Evolutionary conservation across 2,113 vertebrate species (phyloP).

Genomic region (Nothobranchius furzeri): DNA sequence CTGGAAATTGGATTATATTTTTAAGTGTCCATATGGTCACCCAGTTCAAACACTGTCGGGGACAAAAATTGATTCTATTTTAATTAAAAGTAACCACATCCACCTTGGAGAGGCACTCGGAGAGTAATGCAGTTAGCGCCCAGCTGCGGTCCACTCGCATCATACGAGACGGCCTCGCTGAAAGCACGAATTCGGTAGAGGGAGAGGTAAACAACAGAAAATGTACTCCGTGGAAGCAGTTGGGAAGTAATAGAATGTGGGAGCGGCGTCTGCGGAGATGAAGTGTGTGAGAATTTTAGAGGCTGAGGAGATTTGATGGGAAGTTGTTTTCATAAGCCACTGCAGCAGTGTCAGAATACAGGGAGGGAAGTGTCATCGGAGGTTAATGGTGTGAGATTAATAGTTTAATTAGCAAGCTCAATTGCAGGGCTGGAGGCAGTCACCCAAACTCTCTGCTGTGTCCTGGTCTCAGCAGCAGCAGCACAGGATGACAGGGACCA

Average conservation of each 20-base stretch:
- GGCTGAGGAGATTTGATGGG: conserved; percentile 18
- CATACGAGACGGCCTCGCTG: conserved; percentile 16
- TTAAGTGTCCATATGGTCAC: conserved; percentile 81
- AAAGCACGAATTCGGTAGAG: conserved; percentile 1
- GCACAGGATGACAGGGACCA: conserved; percentile 42
- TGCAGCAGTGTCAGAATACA: conserved; percentile 56
- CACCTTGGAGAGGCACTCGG: conserved; percentile 70
- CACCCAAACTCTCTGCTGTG: conserved; percentile 55
- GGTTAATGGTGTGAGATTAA: conserved; percentile 79
- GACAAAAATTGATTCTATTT: conserved; percentile 79
- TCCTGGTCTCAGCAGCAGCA: conserved; percentile 38
- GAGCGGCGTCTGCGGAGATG: conserved; percentile 12
- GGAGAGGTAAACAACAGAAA: conserved; percentile 25
- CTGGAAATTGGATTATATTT: conserved; percentile 75
- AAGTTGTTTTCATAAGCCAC: conserved; percentile 50
- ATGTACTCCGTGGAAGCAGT: conserved; percentile 1
- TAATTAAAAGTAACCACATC: conserved; percentile 83
- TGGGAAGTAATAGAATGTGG: neutral
- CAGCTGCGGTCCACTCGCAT: conserved; percentile 67
- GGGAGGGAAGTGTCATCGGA: conserved; percentile 54
- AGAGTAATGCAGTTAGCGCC: conserved; percentile 71
- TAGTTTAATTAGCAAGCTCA: conserved; percentile 75
- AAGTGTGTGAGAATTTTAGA: conserved; percentile 12
- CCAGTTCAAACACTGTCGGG: conserved; percentile 64
- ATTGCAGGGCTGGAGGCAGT: conserved; percentile 60